Base-by-base conservation (phyloP, 2,888 invertebrate genomes). In the Caenorhabditis wallacei region DNA sequence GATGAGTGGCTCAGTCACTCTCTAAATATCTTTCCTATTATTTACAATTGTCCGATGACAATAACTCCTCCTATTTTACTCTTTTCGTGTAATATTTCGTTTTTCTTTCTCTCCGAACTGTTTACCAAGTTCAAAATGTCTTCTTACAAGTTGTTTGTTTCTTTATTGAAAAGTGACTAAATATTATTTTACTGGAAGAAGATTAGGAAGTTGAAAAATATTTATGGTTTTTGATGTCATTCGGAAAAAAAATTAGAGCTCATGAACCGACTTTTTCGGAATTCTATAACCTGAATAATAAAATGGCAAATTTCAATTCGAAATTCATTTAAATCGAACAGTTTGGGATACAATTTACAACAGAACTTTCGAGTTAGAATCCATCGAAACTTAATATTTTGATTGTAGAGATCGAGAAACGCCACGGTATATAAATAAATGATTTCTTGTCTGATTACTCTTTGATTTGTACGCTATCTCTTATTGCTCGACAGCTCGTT, bases 91-190 rank as follows among this genome's bases (percentile, higher is more conserved):
- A 40, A 13, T 54, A 37, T 20, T 59, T 59, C 43, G 16, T 30
- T 57, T 75, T 22, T 22, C 72, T 66, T 26, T 40, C 22, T 56
- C 46, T 20, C 37, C 0, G 40, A 30, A 20, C 16, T 75, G 40
- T 75, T 75, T 75, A 56, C 75, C 75, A 48, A 75, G 75, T 68
- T 66, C 75, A 66, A 75, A 68, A 68, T 75, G 75, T 66, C 57
- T 54, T 54, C 26, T 20, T 68, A 51, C 59, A 57, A 48, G 51
- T 63, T 66, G 75, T 75, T 75, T 57, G 51, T 54, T 46, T 30
- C n/a, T 66, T 54, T 46, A 20, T 30, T 26, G 53, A 35, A 46
- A 16, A 46, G 26, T 48, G 26, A 54, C 37, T 20, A 11, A 22
- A 24, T 59, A 46, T 51, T 72, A 53, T 72, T 72, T 54, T 37